Base-by-base conservation (phyloP, 1,140 invertebrate genomes). In the Drosophila setifemur region DNA sequence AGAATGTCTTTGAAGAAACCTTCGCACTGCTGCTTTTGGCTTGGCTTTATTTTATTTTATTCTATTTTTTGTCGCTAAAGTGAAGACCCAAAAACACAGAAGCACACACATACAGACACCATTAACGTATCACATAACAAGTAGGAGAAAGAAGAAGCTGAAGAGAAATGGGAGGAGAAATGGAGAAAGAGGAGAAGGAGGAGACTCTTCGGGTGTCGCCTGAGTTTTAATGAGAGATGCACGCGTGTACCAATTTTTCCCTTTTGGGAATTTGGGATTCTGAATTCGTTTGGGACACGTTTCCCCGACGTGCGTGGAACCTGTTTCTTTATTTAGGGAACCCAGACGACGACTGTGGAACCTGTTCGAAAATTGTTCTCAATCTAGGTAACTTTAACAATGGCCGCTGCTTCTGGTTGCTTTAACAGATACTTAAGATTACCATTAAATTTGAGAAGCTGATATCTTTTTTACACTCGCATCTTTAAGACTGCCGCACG, bases 221-320 rank as follows among this genome's bases (percentile, higher is more conserved):
- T 43, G 26, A 2, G 25, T 14, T 23, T 49, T 49, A 64, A 64
- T 64, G 43, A 64, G 61, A 64, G 25, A 66, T 66, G 61, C 61
- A 66, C 61, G 61, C 61, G 43, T 66, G 61, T 64, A 64, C 58
- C 61, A 64, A 64, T 66, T 66, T 66, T 66, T 66, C 44, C 58
- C 33, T 48, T 64, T 49, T 57, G 29, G 53, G 52, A 53, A 11
- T 19, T 16, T n/a, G 37, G 43, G 23, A 26, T 8, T 26, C 16
- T 25, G 26, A 19, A 31, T 48, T 19, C 26, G 19, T 18, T 29
- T 57, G 11, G 14, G 23, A 4, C 48, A 50, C 48, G 50, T 42
- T 33, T 37, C 33, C 7, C 33, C 14, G 50, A 25, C 50, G 39
- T 33, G n/a, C n/a, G 52, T 58, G 61, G 60, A 64, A 64, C 57